A percentile compares a stretch with the other conserved stretches of the same genome.
Evolutionary conservation across 2,797 vertebrate genomes (phyloP).

Genomic region (Peromyscus attwateri): DNA sequence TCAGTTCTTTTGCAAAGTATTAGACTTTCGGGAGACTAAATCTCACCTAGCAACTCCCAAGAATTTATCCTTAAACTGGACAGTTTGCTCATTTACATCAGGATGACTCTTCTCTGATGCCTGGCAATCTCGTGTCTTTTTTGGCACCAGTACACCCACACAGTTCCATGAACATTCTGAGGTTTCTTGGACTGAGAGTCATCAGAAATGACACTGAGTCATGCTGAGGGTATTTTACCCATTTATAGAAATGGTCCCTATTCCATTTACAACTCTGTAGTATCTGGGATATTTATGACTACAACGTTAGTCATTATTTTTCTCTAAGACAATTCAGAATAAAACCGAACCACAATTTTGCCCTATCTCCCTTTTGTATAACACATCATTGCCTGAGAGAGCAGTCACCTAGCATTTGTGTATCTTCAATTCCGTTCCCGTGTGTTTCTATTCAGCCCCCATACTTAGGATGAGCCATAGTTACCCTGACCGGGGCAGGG

Average conservation of each 20-base stretch:
- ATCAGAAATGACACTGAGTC: background rate
- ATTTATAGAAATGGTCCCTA: background rate
- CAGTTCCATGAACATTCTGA: background rate
- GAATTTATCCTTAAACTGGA: background rate
- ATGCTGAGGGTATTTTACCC: background rate
- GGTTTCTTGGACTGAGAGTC: background rate
- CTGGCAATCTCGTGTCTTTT: background rate
- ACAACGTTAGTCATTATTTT: background rate
- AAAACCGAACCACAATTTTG: background rate
- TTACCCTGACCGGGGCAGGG: background rate
- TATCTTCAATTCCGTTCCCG: background rate
- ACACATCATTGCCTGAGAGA: background rate
- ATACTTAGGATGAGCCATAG: background rate
- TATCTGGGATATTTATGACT: background rate
- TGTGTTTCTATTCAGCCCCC: background rate
- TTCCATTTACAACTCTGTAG: background rate
- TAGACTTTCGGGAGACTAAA: conserved; percentile 37
- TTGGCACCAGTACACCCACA: background rate
- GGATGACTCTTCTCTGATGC: background rate
- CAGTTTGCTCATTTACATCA: background rate
- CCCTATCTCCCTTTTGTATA: background rate
- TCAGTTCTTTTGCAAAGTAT: conserved; percentile 16
- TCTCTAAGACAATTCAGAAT: background rate
- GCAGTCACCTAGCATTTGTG: background rate
- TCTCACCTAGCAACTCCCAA: background rate